These are phyloP conservation scores for Polypedilum pembai DNA, from an alignment of 1,140 invertebrate genomes.

Conservation along the genomic window DNA sequence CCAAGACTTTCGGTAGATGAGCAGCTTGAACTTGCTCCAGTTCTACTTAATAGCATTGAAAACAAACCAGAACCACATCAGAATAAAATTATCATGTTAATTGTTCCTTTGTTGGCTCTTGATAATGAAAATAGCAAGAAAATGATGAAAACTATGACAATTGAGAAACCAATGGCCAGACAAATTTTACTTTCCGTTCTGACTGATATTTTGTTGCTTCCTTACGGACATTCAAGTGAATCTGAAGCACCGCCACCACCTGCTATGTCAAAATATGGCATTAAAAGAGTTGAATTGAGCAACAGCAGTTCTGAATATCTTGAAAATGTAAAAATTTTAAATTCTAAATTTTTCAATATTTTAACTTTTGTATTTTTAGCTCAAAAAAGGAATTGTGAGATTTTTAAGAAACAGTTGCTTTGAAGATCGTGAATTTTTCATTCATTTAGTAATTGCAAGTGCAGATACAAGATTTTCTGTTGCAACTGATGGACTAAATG, in stretches of 20 bases:
- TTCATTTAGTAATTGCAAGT: constrained; percentile 73
- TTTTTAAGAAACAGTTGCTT: constrained; percentile 73
- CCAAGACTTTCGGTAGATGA: constrained; percentile 66
- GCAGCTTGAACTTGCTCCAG: constrained; percentile 67
- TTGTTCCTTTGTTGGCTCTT: constrained; percentile 70
- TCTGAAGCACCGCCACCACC: constrained; percentile 64
- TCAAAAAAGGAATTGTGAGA: constrained; percentile 72
- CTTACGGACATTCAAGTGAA: constrained; percentile 63
- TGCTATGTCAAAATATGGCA: constrained; percentile 69
- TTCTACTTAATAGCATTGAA: constrained; percentile 68
- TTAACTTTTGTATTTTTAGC: constrained; percentile 42
- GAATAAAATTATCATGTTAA: constrained; percentile 73
- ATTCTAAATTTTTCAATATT: neutral
- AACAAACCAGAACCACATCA: constrained; percentile 77
- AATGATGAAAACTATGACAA: constrained; percentile 57
- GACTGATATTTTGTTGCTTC: constrained; percentile 73
- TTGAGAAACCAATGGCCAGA: constrained; percentile 45
- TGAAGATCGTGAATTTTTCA: constrained; percentile 62
- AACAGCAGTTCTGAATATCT: constrained; percentile 72
- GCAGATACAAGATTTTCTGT: constrained; percentile 79
- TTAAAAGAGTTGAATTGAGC: constrained; percentile 68
- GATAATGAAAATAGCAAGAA: constrained; percentile 52
- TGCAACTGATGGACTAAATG: constrained; percentile 67
- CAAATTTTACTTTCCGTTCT: constrained; percentile 60
- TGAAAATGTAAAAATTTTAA: constrained; percentile 52